Evolutionary conservation across 2,113 vertebrate species (phyloP), one percentile per base, ranked within the genome.

Genomic region (Zosterops japonicus): DNA sequence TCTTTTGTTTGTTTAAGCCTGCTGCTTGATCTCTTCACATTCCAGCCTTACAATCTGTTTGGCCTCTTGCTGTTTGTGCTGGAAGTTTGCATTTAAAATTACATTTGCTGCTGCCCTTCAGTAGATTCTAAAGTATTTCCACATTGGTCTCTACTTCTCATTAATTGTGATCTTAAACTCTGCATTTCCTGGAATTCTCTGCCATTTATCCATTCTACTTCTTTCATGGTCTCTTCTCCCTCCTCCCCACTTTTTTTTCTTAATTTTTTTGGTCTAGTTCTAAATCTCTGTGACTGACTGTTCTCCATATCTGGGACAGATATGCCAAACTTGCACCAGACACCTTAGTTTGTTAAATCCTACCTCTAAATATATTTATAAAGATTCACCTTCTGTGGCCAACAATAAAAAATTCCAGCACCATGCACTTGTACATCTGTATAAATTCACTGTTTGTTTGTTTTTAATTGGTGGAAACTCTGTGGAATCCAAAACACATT

Each of bases 1-100:
- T 88, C 75, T 60, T 49, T 53, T 83, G 81, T 75, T 94, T 96
- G 70, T 68, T 87, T 91, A 90, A 96, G 23, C n/a, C 47, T 79
- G 20, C 28, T 72, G 75, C 61, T 75, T 85, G 49, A 69, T 87
- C 69, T 87, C 20, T 79, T 91, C 28, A 9, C 53, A 91, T 89
- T 49, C 41, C 21, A 88, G 5, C 46, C 56, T 83, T 63, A 33
- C 17, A 55, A 55, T 47, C 21, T 44, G 4, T 53, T 85, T 85
- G 74, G 29, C 35, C 33, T 88, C 53, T 72, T 61, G 12, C 41
- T 91, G 25, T 72, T 77, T 33, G 18, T 83, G 46, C 59, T 79
- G 19, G 39, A 87, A 76, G 16, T 35, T 42, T 33, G 69, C 21
- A 56, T 64, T 82, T 78, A 65, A 89, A 95, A 74, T 64, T 69